Evolutionary conservation across 2,113 vertebrate genomes (phyloP), one percentile per base, ranked within the genome.

Genomic region (Brachypteracias leptosomus): DNA sequence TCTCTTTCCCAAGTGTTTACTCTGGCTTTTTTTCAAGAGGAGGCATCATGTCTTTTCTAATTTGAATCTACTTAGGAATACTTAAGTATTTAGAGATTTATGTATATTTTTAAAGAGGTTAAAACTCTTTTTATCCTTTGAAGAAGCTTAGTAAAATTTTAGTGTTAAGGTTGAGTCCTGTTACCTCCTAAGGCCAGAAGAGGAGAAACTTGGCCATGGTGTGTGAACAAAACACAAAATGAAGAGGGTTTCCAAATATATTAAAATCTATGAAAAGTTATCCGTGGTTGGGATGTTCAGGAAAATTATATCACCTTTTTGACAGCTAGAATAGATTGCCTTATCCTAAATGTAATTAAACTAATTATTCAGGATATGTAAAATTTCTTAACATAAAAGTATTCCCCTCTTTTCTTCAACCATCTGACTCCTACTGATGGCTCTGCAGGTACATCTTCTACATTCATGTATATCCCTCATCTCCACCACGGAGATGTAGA

Each of bases 391-490:
- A 38, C 11, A 24, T 19, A 75, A 75, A 81, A 11, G 6, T 5
- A 38, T 46, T 58, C 24, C 5, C 20, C 3, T 44, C 42, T 76
- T 54, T 28, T 21, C 2, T 54, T 25, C 16, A 18, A 24, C 11
- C 4, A 7, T n/a, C 44, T 52, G 16, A 38, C 9, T 3, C 14
- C 4, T 46, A 46, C 9, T 15, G 10, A 13, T 13, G 29, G 6
- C 17, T 80, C 54, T 47, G 38, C 28, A 28, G 16, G 13, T 40
- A 15, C 8, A 17, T 33, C 55, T 71, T 65, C 36, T 75, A 13
- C 0, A 0, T 35, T 76, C n/a, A 38, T 0, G 2, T 70, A 57
- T n/a, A 25, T 8, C 13, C 7, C 15, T 1, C 19, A 11, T 9
- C 25, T 75, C 8, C 7, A 36, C 22, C 40, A 35, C 11, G 10